Evolutionary conservation across 2,113 vertebrate genomes (phyloP), one percentile per base, ranked within the genome.

Genomic region (Electrona antarctica): DNA sequence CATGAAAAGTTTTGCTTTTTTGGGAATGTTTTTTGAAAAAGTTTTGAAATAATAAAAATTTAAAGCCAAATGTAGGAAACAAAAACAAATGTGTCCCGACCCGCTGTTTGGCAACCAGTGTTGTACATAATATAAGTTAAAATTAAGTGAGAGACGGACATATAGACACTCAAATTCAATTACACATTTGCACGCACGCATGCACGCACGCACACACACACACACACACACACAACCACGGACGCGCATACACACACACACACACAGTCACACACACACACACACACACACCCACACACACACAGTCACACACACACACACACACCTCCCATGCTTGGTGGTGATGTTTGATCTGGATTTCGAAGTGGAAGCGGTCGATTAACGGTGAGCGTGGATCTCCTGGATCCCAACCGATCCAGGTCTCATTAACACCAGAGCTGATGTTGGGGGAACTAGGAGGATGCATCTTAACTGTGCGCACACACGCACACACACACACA

Each of bases 381-480:
- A 0, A 0, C 0, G 0, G 0, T 0, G 81, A 81, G 3, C 10
- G n/a, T 10, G 71, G 73, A 3, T 5, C 0, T 8, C 85, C 88
- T 3, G 2, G 60, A 52, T 14, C 82, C 92, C 91, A 93, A 0
- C 46, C 77, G 50, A 92, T 55, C 57, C 6, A 50, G 4, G 67
- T 85, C 6, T 63, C 65, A 1, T 67, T 82, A 12, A 52, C 56
- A 0, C 13, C 67, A 52, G 50, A 49, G 47, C 0, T 80, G 69
- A 93, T 61, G 3, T 8, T 59, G 1, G 84, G 89, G 54, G 29
- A 54, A 4, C 66, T 69, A 9, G 91, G 91, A 28, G 89, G 80
- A 64, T 81, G 71, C 78, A 93, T 71, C 77, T 92, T 88, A 60
- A 94, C 93, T 94, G 84, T 21, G 13, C 60, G n/a, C 60, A 64